Evolutionary conservation across 2,113 vertebrate genomes (phyloP).

Genomic region (Onychorhynchus coronatus): DNA sequence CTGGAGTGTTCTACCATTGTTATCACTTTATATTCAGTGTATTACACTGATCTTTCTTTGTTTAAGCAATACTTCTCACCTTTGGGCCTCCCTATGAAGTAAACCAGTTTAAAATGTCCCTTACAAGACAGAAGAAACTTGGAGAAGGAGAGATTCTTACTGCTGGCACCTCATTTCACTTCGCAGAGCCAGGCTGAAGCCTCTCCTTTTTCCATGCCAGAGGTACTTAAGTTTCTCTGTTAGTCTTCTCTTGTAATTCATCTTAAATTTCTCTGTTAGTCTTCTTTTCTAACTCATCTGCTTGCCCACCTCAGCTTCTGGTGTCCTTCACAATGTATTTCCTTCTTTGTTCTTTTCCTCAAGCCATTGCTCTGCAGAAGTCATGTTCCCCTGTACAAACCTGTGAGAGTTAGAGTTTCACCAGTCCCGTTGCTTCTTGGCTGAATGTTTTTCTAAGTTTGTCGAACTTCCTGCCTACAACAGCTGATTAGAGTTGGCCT

Average conservation of each 20-base stretch:
- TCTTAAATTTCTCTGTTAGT: neutral
- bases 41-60: neutral
- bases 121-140: neutral
- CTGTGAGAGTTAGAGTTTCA: neutral
- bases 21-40: neutral
- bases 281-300: neutral
- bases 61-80: neutral
- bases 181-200: neutral
- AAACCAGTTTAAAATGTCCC: neutral
- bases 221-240: neutral
- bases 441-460: neutral
- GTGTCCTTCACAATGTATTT: neutral
- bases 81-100: neutral
- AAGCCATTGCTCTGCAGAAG: neutral
- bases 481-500: neutral
- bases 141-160: neutral
- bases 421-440: neutral
- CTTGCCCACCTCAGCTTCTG: neutral
- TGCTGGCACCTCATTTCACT: neutral
- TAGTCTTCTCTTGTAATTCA: neutral
- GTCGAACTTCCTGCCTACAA: neutral
- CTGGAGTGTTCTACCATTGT: neutral
- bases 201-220: neutral
- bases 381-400: rapidly evolving
- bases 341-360: neutral